Percentiles rank a stretch among this genome's conserved stretches.
phyloP scores from a whole-genome alignment of 1,140 invertebrate genomes.

The Bombus haemorrhoidalis region DNA sequence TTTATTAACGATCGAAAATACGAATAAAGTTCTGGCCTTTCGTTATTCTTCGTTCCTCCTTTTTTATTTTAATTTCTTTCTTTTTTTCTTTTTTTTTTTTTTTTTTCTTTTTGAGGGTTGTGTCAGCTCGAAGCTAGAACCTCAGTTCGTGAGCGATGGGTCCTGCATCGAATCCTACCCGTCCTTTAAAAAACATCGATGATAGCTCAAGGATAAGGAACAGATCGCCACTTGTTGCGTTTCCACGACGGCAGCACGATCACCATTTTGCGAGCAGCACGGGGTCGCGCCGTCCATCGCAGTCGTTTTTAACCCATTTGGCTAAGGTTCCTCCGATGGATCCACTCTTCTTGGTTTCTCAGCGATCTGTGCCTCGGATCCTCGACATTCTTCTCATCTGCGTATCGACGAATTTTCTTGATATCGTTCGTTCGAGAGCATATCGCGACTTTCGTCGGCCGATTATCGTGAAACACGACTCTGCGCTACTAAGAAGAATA shows the following conservation, averaged over 20 bases:
- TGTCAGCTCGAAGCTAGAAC: background rate
- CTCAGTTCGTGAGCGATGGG: conserved; percentile 27
- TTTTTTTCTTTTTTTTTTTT: no score
- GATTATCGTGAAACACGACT: no score
- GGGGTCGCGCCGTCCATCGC: conserved; percentile 62
- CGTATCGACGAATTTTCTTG: background rate
- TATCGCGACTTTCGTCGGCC: background rate
- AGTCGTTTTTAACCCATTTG: conserved; percentile 74
- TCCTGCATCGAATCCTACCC: conserved; percentile 52
- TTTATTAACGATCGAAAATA: background rate
- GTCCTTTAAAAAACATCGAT: conserved; percentile 51
- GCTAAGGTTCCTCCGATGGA: background rate
- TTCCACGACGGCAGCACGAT: conserved; percentile 59
- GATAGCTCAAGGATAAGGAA: conserved; percentile 41
- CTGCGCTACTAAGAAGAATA: no score
- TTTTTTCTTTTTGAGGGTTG: no score
- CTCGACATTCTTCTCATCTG: conserved; percentile 7
- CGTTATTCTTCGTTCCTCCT: background rate
- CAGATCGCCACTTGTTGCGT: conserved; percentile 71
- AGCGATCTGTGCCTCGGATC: background rate
- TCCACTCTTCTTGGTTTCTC: background rate
- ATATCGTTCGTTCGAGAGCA: background rate
- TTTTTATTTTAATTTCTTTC: no score
- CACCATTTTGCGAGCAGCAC: conserved; percentile 71
- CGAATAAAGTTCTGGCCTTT: background rate